These are phyloP conservation scores for Yponomeuta plumbellus DNA, from an alignment of 2,888 invertebrate species.

Conservation along the genomic window DNA sequence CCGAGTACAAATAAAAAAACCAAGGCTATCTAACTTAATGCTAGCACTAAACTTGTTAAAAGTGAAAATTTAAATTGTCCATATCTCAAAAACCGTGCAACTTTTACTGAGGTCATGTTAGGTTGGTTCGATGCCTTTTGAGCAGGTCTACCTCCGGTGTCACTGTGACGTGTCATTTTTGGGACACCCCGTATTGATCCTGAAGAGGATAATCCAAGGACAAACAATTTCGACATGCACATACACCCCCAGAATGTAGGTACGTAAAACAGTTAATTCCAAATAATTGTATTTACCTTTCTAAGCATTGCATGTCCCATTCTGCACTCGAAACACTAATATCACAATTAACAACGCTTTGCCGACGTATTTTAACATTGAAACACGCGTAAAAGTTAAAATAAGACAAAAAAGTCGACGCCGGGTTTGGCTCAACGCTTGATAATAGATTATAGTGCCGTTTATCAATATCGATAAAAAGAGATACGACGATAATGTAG, in stretches of 20 bases:
- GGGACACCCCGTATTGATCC: not conserved
- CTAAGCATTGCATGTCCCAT: not conserved
- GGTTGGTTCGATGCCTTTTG: too few relatives aligned
- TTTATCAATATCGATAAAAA: not conserved
- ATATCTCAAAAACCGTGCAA: too few relatives aligned
- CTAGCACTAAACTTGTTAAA: too few relatives aligned
- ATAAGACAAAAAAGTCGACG: not conserved
- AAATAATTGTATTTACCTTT: conserved; percentile 8
- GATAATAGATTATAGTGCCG: not conserved
- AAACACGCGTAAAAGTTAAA: not conserved
- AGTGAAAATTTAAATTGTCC: too few relatives aligned
- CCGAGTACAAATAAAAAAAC: too few relatives aligned
- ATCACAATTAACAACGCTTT: not conserved
- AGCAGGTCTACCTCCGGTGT: too few relatives aligned
- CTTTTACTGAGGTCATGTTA: too few relatives aligned
- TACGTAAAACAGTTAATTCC: not conserved
- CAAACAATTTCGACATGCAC: not conserved
- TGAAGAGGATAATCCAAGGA: not conserved
- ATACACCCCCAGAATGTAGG: not conserved
- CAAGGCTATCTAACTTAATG: too few relatives aligned
- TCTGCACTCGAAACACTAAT: not conserved
- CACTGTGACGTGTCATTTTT: too few relatives aligned
- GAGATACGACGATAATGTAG: not conserved
- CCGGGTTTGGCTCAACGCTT: not conserved
- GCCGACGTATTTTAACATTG: not conserved